A percentile compares a stretch with the other conserved stretches of the same genome.
phyloP scores from a whole-genome alignment of 2,888 invertebrate genomes.

The Lepas anatifera region DNA sequence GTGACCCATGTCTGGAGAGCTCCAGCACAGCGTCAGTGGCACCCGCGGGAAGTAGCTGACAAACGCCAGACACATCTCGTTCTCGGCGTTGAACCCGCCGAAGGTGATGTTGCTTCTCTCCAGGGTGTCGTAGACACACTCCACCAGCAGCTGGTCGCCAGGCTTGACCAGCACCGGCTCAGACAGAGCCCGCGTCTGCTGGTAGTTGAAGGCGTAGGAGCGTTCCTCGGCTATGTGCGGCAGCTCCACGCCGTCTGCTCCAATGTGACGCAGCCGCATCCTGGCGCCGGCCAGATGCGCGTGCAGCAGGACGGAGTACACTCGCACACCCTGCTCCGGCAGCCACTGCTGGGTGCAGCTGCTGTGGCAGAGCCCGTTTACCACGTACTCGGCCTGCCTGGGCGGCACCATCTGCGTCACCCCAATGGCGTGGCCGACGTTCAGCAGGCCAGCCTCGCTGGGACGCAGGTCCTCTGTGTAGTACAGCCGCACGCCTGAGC shows the following conservation, averaged over 20 bases:
- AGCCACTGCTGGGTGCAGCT: conserved; percentile 55
- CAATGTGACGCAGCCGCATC: conserved; percentile 59
- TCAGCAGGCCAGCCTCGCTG: conserved; percentile 67
- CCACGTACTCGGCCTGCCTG: conserved; percentile 57
- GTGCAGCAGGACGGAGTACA: conserved; percentile 45
- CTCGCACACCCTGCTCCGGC: conserved; percentile 17
- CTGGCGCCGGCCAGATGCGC: conserved; percentile 53
- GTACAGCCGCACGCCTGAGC: conserved; percentile 57
- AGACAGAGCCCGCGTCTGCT: conserved; percentile 61
- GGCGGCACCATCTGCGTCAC: conserved; percentile 75
- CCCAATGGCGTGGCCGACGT: conserved; percentile 64
- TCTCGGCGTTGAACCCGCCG: conserved; percentile 21
- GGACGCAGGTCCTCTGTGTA: conserved; percentile 58
- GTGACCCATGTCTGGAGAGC: conserved; percentile 18
- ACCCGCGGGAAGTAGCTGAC: conserved; percentile 22
- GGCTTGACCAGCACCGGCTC: conserved; percentile 56
- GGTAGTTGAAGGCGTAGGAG: conserved; percentile 72
- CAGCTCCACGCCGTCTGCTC: conserved; percentile 55
- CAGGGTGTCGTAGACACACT: conserved; percentile 67
- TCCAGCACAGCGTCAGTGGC: conserved; percentile 19
- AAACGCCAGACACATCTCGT: conserved; percentile 23
- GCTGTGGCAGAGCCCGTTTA: conserved; percentile 68
- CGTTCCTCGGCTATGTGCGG: conserved; percentile 31
- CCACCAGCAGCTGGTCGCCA: conserved; percentile 68
- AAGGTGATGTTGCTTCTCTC: conserved; percentile 53